Conservation (phyloP, 37 sponge, comb jelly and placozoan genomes). For the Haliclona indistincta region DNA sequence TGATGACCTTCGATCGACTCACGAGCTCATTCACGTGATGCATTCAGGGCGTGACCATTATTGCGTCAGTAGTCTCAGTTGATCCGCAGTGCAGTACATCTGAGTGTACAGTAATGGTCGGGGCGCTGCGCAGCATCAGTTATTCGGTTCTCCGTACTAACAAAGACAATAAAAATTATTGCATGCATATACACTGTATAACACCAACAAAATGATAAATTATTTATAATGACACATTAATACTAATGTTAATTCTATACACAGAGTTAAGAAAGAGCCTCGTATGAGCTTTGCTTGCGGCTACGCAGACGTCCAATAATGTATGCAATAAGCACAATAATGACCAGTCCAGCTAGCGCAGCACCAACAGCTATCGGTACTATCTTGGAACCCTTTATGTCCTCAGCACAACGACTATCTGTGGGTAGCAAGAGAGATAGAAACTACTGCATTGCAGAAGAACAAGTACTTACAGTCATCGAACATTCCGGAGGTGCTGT, state of each 20-base stretch:
- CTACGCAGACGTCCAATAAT: conserved; percentile 39
- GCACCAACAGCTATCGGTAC: conserved; percentile 72
- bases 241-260: background rate
- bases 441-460: too few species aligned
- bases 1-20: too few species aligned
- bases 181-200: too few species aligned
- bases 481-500: conserved; percentile 13
- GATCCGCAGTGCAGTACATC: too few species aligned
- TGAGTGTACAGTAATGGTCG: too few species aligned
- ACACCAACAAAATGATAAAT: too few species aligned
- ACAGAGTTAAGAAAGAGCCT: background rate
- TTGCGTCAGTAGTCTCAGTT: too few species aligned
- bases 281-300: conserved; percentile 15
- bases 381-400: conserved; percentile 13
- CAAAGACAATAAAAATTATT: too few species aligned
- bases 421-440: background rate
- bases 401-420: conserved; percentile 4
- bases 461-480: conserved; percentile 32
- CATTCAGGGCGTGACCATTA: too few species aligned
- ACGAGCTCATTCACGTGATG: too few species aligned
- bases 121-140: too few species aligned
- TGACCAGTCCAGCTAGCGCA: conserved; percentile 55
- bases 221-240: background rate
- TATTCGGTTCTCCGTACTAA: too few species aligned
- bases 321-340: conserved; percentile 52